Conservation (phyloP, 2,797 vertebrate genomes). For the Gymnoscopelus braueri region DNA sequence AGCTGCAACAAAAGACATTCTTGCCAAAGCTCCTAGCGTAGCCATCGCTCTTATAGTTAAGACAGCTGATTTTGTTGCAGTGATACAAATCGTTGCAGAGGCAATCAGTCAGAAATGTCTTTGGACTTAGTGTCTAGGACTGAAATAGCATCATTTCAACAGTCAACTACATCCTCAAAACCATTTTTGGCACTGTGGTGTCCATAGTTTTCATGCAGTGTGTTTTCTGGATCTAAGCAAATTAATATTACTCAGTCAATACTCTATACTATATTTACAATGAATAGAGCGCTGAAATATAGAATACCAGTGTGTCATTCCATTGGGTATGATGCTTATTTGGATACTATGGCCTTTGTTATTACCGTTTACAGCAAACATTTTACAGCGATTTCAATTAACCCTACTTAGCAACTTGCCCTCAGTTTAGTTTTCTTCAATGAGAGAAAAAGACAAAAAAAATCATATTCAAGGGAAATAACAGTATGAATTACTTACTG, state of each 20-base stretch:
- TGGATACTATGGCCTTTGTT: conserved; percentile 52
- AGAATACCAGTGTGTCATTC: conserved; percentile 34
- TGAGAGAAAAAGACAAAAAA: not conserved
- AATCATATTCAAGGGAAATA: not conserved
- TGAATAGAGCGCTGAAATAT: conserved; percentile 19
- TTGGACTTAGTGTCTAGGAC: conserved; percentile 24
- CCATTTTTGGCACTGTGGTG: conserved; percentile 58
- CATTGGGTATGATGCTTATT: conserved; percentile 24
- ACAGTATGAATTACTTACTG: not conserved
- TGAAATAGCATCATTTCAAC: conserved; percentile 62
- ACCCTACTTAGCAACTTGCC: not conserved
- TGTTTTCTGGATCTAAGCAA: conserved; percentile 60
- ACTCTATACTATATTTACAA: conserved; percentile 41
- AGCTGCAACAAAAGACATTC: conserved; percentile 68
- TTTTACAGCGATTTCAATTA: conserved; percentile 45
- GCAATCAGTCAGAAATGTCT: conserved; percentile 21
- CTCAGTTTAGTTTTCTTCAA: not conserved
- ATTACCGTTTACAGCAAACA: conserved; percentile 48
- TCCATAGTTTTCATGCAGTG: conserved; percentile 56
- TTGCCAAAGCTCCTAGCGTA: conserved; percentile 46
- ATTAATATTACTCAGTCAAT: conserved; percentile 60
- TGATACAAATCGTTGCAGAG: conserved; percentile 38
- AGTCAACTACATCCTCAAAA: conserved; percentile 43
- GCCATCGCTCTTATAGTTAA: conserved; percentile 30
- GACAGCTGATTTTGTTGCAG: conserved; percentile 38